Conservation (phyloP, 2,113 vertebrate species). For the Phodopus roborovskii region DNA sequence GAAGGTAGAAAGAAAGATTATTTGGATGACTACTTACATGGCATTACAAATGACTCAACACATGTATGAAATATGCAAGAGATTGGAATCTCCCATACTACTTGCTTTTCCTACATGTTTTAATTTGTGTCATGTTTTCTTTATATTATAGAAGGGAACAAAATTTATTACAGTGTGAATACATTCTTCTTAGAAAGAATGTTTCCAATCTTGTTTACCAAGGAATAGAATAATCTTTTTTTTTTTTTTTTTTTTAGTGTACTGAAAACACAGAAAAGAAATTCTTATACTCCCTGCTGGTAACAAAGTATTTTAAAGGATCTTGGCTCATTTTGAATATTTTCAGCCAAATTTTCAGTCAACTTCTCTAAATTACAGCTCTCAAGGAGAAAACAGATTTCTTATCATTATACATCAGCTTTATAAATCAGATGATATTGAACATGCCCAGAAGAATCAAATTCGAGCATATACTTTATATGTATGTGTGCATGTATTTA, state of each 20-base stretch:
- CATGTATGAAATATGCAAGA: background rate
- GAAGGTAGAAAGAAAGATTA: background rate
- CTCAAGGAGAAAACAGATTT: background rate
- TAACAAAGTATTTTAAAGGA: slow-evolving; percentile 49
- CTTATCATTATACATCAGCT: slow-evolving; percentile 60
- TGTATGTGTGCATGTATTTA: background rate
- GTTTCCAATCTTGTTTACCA: background rate
- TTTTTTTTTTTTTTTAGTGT: background rate
- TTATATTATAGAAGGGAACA: background rate
- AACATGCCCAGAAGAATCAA: slow-evolving; percentile 70
- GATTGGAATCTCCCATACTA: background rate
- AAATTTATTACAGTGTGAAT: background rate
- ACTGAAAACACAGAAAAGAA: slow-evolving; percentile 24
- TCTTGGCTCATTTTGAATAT: slow-evolving; percentile 16
- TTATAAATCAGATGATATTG: slow-evolving; percentile 59
- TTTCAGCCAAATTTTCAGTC: slow-evolving; percentile 22
- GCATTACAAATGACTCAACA: slow-evolving; percentile 17
- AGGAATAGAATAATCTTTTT: background rate
- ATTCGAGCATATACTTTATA: background rate
- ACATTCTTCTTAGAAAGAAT: background rate
- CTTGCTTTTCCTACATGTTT: background rate
- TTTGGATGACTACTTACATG: background rate
- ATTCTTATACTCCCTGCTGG: background rate
- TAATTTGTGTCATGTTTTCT: background rate
- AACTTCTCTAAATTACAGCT: slow-evolving; percentile 1